phyloP scores from a whole-genome alignment of 2,888 invertebrate species.

The Acanthosoma haemorrhoidale region DNA sequence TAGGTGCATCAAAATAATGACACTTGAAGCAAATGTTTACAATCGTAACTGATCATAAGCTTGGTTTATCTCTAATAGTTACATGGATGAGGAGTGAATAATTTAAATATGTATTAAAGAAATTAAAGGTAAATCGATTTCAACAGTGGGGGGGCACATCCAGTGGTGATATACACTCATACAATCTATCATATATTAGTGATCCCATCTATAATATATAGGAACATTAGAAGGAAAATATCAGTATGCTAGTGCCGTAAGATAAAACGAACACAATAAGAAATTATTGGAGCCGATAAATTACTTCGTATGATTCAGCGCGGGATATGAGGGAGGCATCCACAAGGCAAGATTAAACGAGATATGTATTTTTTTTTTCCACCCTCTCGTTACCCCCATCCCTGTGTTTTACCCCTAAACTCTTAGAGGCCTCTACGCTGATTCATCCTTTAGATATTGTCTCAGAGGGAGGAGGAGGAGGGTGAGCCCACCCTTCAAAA shows the following conservation, averaged over 20 bases:
- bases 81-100: no score
- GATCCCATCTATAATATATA: no score
- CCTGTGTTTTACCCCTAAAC: slow-evolving; percentile 15
- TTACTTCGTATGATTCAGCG: slow-evolving; percentile 9
- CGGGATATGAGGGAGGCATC: slow-evolving; percentile 2
- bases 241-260: not conserved
- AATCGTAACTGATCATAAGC: no score
- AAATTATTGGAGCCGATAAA: not conserved
- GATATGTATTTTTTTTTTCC: slow-evolving; percentile 19
- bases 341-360: slow-evolving; percentile 7
- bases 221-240: no score
- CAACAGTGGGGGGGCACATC: no score
- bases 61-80: no score
- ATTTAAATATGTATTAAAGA: no score
- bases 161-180: no score
- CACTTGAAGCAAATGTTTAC: no score
- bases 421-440: slow-evolving; percentile 18
- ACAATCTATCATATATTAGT: no score
- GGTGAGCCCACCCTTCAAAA: slow-evolving; percentile 19
- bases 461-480: slow-evolving; percentile 2
- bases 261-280: not conserved
- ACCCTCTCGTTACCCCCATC: not conserved
- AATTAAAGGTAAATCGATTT: no score
- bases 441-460: slow-evolving; percentile 18
- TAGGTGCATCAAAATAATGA: no score